Evolutionary conservation across 2,888 invertebrate species (phyloP), one percentile per base, ranked within the genome.

Genomic region (Drosophila multiciliata): DNA sequence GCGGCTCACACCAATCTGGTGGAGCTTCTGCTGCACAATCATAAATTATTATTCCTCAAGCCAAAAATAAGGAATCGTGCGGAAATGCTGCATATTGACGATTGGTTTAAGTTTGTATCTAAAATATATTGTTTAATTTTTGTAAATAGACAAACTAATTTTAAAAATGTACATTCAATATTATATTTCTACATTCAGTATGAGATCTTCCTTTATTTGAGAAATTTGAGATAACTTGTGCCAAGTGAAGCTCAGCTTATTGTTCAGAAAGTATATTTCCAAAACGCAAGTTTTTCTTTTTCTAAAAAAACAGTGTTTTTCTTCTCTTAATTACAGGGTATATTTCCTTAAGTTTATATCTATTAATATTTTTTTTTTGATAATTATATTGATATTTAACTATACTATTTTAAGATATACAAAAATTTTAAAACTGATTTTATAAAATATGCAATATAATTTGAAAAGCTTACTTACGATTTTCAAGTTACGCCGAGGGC

Each of bases 1-100:
- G 65, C 75, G 72, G 64, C 75, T 78, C 79, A 72, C 78, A 78
- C 78, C 75, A 78, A 78, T 67, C 72, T 53, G 53, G 53, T 53
- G 62, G 57, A 69, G 78, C 75, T 78, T 53, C 75, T 55, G 59
- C 54, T 29, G 35, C 62, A 65, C 62, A 79, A 59, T 48, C 78
- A 78, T 78, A 78, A 78, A 78, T 78, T 67, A 75, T 57, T 53
- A 63, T 60, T 40, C 40, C 57, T 52, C 23, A 50, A 23, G 54
- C 15, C 58, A 54, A 38, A 55, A 57, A 50, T 38, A 48, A 17
- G 38, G 50, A 69, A 62, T 53, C 32, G 23, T 26, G 23, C 7
- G 33, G 4, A 17, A 55, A 45, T 15, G 38, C 58, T 50, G 53
- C 26, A 23, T 62, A 20, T 35, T 40, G 38, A 38, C 58, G 32